A percentile compares a stretch with the other conserved stretches of the same genome.
Evolutionary conservation across 1,140 invertebrate species (phyloP).

Genomic region (Megalonaias nervosa): DNA sequence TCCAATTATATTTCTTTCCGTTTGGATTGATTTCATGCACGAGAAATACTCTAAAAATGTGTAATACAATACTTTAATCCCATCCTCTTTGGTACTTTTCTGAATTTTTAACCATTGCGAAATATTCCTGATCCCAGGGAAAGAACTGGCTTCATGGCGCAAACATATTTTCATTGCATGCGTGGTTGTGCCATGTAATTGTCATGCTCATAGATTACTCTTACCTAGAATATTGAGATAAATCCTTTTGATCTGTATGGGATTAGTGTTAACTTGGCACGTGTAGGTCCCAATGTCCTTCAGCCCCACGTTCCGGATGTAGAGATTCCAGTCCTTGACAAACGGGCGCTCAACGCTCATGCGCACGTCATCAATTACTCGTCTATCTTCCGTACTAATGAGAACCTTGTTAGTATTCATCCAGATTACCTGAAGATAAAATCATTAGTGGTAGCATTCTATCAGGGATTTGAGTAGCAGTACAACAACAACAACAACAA

Average conservation of each 20-base stretch:
- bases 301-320: slow-evolving; percentile 37
- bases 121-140: too few relatives aligned
- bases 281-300: slow-evolving; percentile 39
- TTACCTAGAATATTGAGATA: slow-evolving; percentile 40
- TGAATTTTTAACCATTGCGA: too few relatives aligned
- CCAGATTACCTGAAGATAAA: slow-evolving; percentile 61
- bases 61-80: too few relatives aligned
- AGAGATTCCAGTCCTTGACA: slow-evolving; percentile 52
- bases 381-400: slow-evolving; percentile 55
- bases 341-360: slow-evolving; percentile 51
- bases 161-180: too few relatives aligned
- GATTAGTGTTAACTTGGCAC: slow-evolving; percentile 43
- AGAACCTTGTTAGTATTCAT: slow-evolving; percentile 53
- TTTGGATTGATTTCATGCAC: too few relatives aligned
- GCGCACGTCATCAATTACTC: slow-evolving; percentile 51
- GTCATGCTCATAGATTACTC: neutral
- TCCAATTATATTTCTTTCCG: too few relatives aligned
- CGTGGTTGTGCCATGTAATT: too few relatives aligned
- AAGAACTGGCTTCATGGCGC: too few relatives aligned
- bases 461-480: neutral
- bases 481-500: neutral
- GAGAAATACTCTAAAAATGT: too few relatives aligned
- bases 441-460: neutral
- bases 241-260: slow-evolving; percentile 44
- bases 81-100: too few relatives aligned